Base-by-base conservation (phyloP, 2,113 vertebrate genomes). In the Oxyura jamaicensis region DNA sequence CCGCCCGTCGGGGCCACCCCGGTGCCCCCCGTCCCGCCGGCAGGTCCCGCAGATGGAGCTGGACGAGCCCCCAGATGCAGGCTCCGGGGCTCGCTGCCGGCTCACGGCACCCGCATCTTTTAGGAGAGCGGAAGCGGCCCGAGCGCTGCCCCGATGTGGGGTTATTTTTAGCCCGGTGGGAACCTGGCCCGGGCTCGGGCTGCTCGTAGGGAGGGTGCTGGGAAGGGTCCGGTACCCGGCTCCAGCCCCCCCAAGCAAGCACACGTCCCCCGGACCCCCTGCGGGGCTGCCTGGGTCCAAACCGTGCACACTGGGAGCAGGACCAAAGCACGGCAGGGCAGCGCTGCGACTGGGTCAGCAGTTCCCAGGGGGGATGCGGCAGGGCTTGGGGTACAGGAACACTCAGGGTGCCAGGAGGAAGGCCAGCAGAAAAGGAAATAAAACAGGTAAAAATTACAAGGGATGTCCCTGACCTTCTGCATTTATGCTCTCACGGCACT, bases 191-290 rank as follows among this genome's bases (percentile, higher is more conserved):
- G 33, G 2, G 0, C 6, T 2, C 1, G 3, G 31, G 48, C 36
- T 53, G 56, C 29, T 41, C 15, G 22, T 0, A 1, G 5, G 17
- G 66, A 63, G 4, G 19, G 26, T 4, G 5, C 28, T 67, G 59
- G 1, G 0, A 15, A 13, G 10, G 1, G 25, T 2, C 1, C 1
- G 35, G 44, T 42, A 71, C 17, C 73, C 3, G 1, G 21, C 18
- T 18, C 33, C 1, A 1, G 25, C 28, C 26, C 23, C 22, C 4
- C 26, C 5, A 12, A 25, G n/a, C 65, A 52, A 23, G 7, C 25
- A 50, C 9, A 0, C 16, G n/a, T 23, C 29, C 67, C 8, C 11
- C 0, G 15, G 15, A 41, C 3, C 15, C 11, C 35, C 16, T 1
- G 0, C 0, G 2, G 41, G 50, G 8, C 41, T 3, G 33, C 5